Evolutionary conservation across 2,797 vertebrate genomes (phyloP).

Genomic region (Microctenopoma steveboyesi): DNA sequence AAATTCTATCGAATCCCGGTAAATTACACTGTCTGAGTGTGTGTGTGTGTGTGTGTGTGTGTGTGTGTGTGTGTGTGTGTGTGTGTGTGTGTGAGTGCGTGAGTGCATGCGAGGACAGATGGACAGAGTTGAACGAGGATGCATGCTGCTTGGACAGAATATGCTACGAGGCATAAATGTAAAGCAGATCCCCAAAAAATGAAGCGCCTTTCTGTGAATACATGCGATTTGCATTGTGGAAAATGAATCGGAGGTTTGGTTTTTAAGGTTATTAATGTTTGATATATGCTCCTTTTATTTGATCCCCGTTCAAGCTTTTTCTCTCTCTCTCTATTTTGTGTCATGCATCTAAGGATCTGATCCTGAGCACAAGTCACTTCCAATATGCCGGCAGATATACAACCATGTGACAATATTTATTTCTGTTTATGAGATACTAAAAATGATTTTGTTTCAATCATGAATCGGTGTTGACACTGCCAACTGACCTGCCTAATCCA

Average conservation of each 20-base stretch:
- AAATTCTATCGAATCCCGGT: slow-evolving; percentile 65
- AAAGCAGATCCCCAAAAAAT: slow-evolving; percentile 51
- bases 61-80: slow-evolving; percentile 20
- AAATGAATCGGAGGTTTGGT: slow-evolving; percentile 14
- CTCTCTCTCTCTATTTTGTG: background rate
- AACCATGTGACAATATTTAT: slow-evolving; percentile 25
- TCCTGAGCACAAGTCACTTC: slow-evolving; percentile 55
- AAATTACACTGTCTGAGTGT: slow-evolving; percentile 65
- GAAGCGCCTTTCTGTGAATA: slow-evolving; percentile 58
- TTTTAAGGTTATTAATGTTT: slow-evolving; percentile 37
- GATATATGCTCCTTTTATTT: slow-evolving; percentile 32
- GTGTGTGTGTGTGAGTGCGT: slow-evolving; percentile 14
- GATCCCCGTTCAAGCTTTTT: slow-evolving; percentile 13
- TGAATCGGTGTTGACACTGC: slow-evolving; percentile 19
- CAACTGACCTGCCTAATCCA: slow-evolving; percentile 35
- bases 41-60: slow-evolving; percentile 26
- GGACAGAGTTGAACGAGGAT: slow-evolving; percentile 49
- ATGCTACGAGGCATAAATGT: slow-evolving; percentile 47
- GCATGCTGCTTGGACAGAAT: slow-evolving; percentile 58
- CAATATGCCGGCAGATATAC: slow-evolving; percentile 1
- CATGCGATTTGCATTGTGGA: slow-evolving; percentile 54
- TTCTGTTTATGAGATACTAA: slow-evolving; percentile 17
- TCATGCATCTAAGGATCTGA: slow-evolving; percentile 28
- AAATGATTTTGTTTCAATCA: slow-evolving; percentile 7
- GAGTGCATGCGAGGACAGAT: slow-evolving; percentile 20